These are phyloP conservation scores for Spinus olivaceus DNA, from an alignment of 2,797 vertebrate species.

Conservation along the genomic window DNA sequence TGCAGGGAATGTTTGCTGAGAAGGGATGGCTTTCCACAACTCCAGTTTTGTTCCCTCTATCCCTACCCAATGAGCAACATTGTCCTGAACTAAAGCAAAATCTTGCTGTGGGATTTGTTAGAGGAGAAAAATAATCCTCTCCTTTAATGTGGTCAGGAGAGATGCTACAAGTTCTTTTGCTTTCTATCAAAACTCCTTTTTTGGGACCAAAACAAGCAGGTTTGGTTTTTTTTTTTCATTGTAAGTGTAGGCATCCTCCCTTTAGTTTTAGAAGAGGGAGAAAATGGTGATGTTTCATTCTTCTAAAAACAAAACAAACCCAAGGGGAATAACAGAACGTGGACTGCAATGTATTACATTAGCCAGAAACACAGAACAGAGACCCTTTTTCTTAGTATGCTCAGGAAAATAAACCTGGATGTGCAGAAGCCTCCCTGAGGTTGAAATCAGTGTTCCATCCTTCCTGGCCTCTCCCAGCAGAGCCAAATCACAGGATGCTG, in stretches of 20 bases:
- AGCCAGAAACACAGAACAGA: background rate
- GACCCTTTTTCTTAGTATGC: background rate
- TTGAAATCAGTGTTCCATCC: background rate
- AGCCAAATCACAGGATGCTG: rapidly evolving
- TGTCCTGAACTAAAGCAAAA: background rate
- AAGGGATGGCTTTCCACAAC: background rate
- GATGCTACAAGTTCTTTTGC: background rate
- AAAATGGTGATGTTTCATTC: background rate
- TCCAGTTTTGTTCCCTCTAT: background rate
- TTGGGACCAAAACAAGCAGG: background rate
- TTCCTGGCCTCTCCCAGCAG: background rate
- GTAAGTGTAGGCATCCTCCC: background rate
- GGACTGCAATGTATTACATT: rapidly evolving
- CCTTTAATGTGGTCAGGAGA: background rate
- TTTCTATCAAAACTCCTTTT: background rate
- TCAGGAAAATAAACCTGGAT: background rate
- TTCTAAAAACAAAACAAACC: background rate
- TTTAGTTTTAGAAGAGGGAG: background rate
- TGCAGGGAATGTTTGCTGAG: background rate
- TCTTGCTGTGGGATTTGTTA: background rate
- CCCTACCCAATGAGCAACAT: background rate
- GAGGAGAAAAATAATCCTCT: background rate
- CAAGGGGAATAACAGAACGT: background rate
- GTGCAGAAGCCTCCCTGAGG: background rate
- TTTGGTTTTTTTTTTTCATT: background rate